Evolutionary conservation across 30 jellyfish, hydroid and myxozoan species (phyloP), one percentile per base, ranked within the genome.

Genomic region (Cassiopea andromeda): DNA sequence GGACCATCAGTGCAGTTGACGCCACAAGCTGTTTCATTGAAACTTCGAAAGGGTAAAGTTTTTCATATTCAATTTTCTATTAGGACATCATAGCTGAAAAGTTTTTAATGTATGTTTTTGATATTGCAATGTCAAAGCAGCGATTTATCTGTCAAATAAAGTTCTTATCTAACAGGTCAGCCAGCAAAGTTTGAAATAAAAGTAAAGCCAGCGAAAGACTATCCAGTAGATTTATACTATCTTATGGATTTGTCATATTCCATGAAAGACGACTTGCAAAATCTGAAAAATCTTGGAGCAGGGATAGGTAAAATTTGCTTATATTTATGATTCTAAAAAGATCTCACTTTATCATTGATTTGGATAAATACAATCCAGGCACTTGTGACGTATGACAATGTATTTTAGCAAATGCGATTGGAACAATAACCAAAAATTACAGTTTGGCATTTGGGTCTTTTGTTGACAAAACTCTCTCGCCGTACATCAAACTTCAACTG

Each of bases 221-320:
- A 70, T 69, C 99, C 99, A 13, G 99, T 92, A 10, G 96, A 96
- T 47, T 88, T 96, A 27, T 96, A 96, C 90, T 96, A 96, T 68
- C 97, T 96, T 74, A 96, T 96, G 99, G 99, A 96, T 70, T 76
- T 96, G 96, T 96, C 99, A 46, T 64, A 92, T 87, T 96, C 99
- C 27, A 96, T 96, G 99, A 89, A 85, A 47, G 98, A 96, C 64
- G 99, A 96, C 82, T 82, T 90, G 85, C 71, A 75, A n/a, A 96
- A 92, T 66, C 68, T 96, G 48, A 84, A 92, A 77, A 61, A 90
- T 18, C 94, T 96, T 58, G 99, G 97, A 2, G 44, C 89, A 54
- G 74, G 90, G 73, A 96, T 96, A 18, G 98, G 99, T 91, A 89
- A 54, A 54, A 3, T 54, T 54, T 54, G 12, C 64, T 54, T 6